These are phyloP conservation scores for Amphilophus citrinellus DNA, from an alignment of 2,113 vertebrate species.

Conservation along the genomic window DNA sequence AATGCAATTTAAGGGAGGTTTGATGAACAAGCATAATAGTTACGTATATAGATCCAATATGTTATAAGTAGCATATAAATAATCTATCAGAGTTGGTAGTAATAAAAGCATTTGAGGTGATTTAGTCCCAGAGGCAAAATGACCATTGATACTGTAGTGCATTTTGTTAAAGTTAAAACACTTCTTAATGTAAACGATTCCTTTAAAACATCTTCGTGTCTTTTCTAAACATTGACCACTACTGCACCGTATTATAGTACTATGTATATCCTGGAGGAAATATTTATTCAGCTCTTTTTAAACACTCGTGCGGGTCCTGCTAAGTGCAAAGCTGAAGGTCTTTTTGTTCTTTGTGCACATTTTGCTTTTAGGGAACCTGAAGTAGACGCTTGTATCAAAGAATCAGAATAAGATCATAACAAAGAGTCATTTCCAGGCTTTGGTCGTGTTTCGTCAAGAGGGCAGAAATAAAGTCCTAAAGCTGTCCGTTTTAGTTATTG, in stretches of 20 bases:
- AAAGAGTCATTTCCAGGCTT: background rate
- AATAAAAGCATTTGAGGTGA: background rate
- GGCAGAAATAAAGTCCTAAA: constrained; percentile 13
- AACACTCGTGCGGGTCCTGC: background rate
- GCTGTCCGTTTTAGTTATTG: constrained; percentile 28
- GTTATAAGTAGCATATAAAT: background rate
- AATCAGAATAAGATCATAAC: background rate
- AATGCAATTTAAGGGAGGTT: background rate
- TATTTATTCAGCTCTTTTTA: constrained; percentile 11
- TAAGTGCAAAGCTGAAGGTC: background rate
- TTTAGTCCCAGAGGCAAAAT: background rate
- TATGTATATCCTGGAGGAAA: constrained; percentile 36
- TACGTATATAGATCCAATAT: background rate
- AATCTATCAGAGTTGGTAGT: background rate
- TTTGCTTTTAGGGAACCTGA: constrained; percentile 19
- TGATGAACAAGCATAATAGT: background rate
- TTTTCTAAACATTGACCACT: background rate
- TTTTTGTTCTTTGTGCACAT: constrained; percentile 22
- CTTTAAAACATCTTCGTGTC: background rate
- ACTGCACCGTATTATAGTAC: background rate
- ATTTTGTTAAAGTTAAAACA: background rate
- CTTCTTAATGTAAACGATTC: background rate
- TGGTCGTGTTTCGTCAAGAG: background rate
- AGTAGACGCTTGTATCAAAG: constrained; percentile 15
- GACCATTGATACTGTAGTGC: background rate